Evolutionary conservation across 1,140 invertebrate genomes (phyloP).

Genomic region (Drosophila ananassae): DNA sequence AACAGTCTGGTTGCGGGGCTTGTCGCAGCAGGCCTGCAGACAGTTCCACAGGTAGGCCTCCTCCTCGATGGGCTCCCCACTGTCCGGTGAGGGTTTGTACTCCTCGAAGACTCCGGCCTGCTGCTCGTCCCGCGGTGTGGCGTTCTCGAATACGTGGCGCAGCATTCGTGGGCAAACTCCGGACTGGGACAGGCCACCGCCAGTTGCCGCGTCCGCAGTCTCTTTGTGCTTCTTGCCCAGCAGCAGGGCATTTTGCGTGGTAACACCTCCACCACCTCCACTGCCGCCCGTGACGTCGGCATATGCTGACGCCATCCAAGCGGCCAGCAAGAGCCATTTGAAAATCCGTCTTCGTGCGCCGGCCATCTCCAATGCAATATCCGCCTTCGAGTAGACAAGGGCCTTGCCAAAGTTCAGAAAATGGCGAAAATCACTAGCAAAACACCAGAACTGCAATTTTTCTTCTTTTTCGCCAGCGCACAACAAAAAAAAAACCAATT

Average conservation of each 20-base stretch:
- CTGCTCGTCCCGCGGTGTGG: conserved; percentile 67
- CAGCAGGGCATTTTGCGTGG: conserved; percentile 52
- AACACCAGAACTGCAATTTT: conserved; percentile 27
- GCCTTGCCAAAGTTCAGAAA: background rate
- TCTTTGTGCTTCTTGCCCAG: conserved; percentile 38
- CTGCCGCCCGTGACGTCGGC: conserved; percentile 55
- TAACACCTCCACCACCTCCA: background rate
- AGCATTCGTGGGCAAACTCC: conserved; percentile 68
- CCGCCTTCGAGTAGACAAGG: background rate
- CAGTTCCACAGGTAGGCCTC: conserved; percentile 85
- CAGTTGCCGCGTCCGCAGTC: conserved; percentile 9
- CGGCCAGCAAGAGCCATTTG: conserved; percentile 24
- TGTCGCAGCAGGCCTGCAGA: conserved; percentile 89
- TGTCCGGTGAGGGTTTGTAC: conserved; percentile 49
- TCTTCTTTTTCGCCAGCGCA: conserved; percentile 26
- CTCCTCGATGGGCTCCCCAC: conserved; percentile 50
- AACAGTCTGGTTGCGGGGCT: conserved; percentile 75
- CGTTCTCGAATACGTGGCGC: conserved; percentile 76
- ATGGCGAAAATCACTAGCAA: conserved; percentile 6
- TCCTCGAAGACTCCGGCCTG: conserved; percentile 71
- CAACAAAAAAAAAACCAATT: conserved; percentile 38
- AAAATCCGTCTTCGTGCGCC: conserved; percentile 1
- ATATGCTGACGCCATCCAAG: conserved; percentile 68
- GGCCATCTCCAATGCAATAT: conserved; percentile 10
- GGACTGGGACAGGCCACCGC: background rate